phyloP scores from a whole-genome alignment of 2,113 vertebrate species.

The Numenius arquata region DNA sequence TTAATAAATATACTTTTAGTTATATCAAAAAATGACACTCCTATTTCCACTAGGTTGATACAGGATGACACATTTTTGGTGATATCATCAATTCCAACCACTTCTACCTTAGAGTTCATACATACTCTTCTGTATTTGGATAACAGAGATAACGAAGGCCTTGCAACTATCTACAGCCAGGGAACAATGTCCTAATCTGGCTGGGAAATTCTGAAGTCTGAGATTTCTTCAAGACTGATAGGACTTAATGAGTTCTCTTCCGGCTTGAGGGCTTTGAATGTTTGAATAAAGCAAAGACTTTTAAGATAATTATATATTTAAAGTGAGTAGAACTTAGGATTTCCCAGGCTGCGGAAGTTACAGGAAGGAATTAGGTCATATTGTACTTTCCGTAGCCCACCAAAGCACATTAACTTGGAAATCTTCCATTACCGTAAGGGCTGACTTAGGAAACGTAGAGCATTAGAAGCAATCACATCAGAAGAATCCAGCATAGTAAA shows the following conservation, averaged over 20 bases:
- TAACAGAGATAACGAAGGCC: not conserved
- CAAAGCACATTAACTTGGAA: constrained; percentile 24
- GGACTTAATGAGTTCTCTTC: not conserved
- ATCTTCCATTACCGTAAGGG: not conserved
- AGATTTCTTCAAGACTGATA: not conserved
- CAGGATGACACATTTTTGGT: not conserved
- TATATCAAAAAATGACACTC: not conserved
- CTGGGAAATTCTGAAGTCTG: not conserved
- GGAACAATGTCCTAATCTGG: not conserved
- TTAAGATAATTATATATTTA: constrained; percentile 20
- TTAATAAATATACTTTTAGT: not conserved
- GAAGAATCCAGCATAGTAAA: not conserved
- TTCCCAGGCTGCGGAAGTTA: constrained; percentile 30
- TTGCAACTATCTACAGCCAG: not conserved
- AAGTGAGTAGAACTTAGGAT: not conserved
- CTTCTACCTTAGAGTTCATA: not conserved
- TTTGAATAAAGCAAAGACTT: constrained; percentile 8
- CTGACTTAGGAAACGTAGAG: not conserved
- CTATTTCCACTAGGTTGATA: not conserved
- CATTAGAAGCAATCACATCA: not conserved
- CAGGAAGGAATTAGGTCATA: constrained; percentile 52
- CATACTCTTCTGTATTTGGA: not conserved
- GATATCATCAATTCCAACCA: not conserved
- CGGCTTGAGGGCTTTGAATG: not conserved
- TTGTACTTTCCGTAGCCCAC: constrained; percentile 44